These are phyloP conservation scores for Eupithecia abbreviata DNA, from an alignment of 2,888 invertebrate genomes.

Conservation along the genomic window DNA sequence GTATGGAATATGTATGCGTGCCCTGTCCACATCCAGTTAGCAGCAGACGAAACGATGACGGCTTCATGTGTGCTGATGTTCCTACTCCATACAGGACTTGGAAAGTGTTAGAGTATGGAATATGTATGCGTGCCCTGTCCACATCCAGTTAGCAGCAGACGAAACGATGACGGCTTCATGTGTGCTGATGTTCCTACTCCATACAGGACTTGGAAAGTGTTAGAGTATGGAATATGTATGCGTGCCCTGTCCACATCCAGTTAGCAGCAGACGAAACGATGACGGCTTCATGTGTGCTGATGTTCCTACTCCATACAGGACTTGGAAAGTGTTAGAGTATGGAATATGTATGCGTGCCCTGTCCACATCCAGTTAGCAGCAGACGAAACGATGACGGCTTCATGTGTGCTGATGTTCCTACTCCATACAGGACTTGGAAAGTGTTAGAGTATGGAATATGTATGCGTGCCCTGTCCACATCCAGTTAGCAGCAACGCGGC, in stretches of 20 bases:
- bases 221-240: not conserved
- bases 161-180: no score
- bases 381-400: no score
- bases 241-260: not conserved
- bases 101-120: not conserved
- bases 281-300: no score
- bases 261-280: no score
- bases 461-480: not conserved
- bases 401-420: not conserved
- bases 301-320: not conserved
- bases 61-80: no score
- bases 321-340: no score
- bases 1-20: not conserved
- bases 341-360: not conserved
- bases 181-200: not conserved
- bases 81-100: not conserved
- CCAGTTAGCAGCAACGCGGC: not conserved
- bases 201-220: no score
- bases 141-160: no score
- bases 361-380: no score
- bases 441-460: not conserved
- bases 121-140: not conserved
- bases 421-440: no score
- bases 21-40: not conserved
- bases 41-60: no score